Evolutionary conservation across 1,140 invertebrate species (phyloP).

Genomic region (Trichonephila clavipes): DNA sequence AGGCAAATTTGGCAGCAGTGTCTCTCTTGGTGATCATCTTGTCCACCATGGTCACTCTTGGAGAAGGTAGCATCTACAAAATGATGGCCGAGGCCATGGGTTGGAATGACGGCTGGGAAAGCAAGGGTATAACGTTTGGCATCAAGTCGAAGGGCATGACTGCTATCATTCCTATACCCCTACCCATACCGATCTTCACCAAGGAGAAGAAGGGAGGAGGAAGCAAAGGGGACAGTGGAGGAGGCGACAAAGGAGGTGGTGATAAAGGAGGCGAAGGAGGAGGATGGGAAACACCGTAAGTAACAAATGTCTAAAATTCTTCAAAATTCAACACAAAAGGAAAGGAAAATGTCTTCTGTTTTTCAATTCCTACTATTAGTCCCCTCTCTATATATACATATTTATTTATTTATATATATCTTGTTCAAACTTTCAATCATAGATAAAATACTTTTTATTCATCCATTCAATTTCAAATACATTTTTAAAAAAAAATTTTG

Average conservation of each 20-base stretch:
- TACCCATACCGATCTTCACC: constrained; percentile 70
- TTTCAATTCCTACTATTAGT: too few relatives aligned
- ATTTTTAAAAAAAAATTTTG: too few relatives aligned
- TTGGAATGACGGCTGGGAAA: constrained; percentile 65
- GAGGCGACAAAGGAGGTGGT: constrained; percentile 1
- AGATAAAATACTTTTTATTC: too few relatives aligned
- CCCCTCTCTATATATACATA: too few relatives aligned
- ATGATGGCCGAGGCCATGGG: constrained; percentile 65
- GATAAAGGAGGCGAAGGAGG: constrained; percentile 20
- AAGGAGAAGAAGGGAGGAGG: constrained; percentile 62
- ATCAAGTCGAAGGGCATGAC: constrained; percentile 74
- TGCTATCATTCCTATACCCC: constrained; percentile 69
- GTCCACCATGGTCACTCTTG: not conserved
- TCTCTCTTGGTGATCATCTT: not conserved
- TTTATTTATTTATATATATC: too few relatives aligned
- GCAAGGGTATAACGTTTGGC: constrained; percentile 66
- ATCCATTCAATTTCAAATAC: too few relatives aligned
- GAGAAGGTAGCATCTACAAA: constrained; percentile 22
- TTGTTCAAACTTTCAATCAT: too few relatives aligned
- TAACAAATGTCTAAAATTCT: not conserved
- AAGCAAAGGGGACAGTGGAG: not conserved
- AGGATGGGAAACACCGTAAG: constrained; percentile 62
- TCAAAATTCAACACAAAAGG: not conserved
- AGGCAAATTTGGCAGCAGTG: not conserved
- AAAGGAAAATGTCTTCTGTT: not conserved